phyloP scores from a whole-genome alignment of 1,140 invertebrate genomes.

The Tribolium castaneum region DNA sequence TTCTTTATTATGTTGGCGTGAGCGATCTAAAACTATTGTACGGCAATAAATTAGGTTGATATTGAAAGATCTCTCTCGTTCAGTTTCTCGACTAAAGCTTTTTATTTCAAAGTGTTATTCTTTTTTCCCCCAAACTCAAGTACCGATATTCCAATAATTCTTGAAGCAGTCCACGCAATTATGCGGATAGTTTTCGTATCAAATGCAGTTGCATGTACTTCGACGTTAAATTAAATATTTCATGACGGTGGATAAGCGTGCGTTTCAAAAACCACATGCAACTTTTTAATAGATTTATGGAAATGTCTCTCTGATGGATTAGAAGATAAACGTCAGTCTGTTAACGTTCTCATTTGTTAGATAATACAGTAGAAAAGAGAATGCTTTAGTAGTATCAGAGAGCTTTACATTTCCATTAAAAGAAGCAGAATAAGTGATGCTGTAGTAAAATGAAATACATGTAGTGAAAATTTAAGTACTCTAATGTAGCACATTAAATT shows the following conservation, averaged over 20 bases:
- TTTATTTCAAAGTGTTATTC: neutral
- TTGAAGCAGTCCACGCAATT: neutral
- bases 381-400: neutral
- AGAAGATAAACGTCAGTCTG: neutral
- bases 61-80: neutral
- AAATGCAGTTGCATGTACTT: conserved; percentile 17
- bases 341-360: neutral
- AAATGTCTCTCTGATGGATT: conserved; percentile 16
- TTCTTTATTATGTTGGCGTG: conserved; percentile 7
- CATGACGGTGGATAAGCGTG: conserved; percentile 11
- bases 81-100: neutral
- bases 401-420: neutral
- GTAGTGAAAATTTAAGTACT: too few relatives aligned
- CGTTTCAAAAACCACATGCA: conserved; percentile 9
- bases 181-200: neutral
- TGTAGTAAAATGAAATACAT: neutral
- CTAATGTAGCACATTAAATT: too few relatives aligned
- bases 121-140: neutral
- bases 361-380: neutral
- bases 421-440: neutral
- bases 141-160: neutral
- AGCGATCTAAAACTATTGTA: conserved; percentile 5
- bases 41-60: neutral
- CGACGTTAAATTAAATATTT: conserved; percentile 14
- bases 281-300: conserved; percentile 29